These are phyloP conservation scores for Microplitis mediator DNA, from an alignment of 1,140 invertebrate species.

Conservation along the genomic window DNA sequence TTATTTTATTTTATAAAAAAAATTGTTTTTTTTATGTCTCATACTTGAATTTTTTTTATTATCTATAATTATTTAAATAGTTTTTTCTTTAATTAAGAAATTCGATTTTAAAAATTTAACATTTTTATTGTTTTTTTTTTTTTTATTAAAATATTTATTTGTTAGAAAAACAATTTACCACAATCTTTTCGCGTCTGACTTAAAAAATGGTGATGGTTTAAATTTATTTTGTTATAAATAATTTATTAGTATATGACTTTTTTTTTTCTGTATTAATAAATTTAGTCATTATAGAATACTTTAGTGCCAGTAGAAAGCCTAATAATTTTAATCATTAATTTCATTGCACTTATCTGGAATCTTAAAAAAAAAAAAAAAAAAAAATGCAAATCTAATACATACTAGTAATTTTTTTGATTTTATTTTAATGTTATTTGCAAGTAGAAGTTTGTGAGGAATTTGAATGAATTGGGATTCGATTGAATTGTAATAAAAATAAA, in stretches of 20 bases:
- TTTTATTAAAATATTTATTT: slow-evolving; percentile 33
- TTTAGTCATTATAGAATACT: not conserved
- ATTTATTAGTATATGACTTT: not conserved
- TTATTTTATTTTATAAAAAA: not conserved
- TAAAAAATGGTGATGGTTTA: slow-evolving; percentile 33
- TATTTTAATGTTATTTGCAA: not conserved
- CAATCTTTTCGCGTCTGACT: slow-evolving; percentile 33
- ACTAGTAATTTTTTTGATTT: no score
- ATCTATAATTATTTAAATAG: not conserved
- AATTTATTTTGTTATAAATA: slow-evolving; percentile 42
- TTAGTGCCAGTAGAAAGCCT: not conserved
- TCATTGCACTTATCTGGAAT: no score
- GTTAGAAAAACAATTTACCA: slow-evolving; percentile 63
- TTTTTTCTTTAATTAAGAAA: no score
- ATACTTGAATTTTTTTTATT: no score
- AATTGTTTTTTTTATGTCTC: not conserved
- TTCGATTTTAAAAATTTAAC: not conserved
- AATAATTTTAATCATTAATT: no score
- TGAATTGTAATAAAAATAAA: not conserved
- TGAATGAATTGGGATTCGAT: not conserved
- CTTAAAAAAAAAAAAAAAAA: no score
- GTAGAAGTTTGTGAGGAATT: not conserved
- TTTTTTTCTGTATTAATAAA: not conserved
- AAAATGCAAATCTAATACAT: no score
- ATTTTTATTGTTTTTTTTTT: not conserved